phyloP scores from a whole-genome alignment of 2,797 vertebrate genomes.

The Leptoclinus maculatus region DNA sequence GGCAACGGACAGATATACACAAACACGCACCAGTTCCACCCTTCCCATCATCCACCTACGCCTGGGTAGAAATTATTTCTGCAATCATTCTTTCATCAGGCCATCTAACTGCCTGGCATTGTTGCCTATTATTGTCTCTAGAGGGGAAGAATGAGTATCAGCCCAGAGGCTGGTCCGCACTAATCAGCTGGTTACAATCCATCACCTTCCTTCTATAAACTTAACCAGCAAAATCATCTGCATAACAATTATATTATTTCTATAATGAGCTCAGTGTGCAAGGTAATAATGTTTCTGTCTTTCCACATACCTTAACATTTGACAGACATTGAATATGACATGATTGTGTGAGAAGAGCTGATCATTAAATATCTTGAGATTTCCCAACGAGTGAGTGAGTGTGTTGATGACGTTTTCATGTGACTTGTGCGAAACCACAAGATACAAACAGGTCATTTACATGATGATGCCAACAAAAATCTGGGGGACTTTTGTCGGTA shows the following conservation, averaged over 20 bases:
- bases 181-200: constrained; percentile 15
- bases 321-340: neutral
- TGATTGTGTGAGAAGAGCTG: neutral
- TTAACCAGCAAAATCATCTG: constrained; percentile 2
- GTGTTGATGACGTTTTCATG: neutral
- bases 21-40: constrained; percentile 2
- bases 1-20: neutral
- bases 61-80: neutral
- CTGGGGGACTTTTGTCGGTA: neutral
- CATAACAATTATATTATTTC: neutral
- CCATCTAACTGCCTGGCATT: neutral
- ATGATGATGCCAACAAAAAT: neutral
- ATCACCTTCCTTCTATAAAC: neutral
- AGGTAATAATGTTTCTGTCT: neutral
- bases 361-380: neutral
- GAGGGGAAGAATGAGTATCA: neutral
- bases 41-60: constrained; percentile 31
- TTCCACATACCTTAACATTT: neutral
- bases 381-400: neutral
- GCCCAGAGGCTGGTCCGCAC: neutral
- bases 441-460: neutral
- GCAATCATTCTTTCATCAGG: constrained; percentile 23
- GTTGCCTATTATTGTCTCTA: neutral
- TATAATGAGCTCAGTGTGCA: neutral
- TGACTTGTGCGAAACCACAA: neutral